Conservation (phyloP, 2,888 invertebrate genomes). For the Lysandra coridon region DNA sequence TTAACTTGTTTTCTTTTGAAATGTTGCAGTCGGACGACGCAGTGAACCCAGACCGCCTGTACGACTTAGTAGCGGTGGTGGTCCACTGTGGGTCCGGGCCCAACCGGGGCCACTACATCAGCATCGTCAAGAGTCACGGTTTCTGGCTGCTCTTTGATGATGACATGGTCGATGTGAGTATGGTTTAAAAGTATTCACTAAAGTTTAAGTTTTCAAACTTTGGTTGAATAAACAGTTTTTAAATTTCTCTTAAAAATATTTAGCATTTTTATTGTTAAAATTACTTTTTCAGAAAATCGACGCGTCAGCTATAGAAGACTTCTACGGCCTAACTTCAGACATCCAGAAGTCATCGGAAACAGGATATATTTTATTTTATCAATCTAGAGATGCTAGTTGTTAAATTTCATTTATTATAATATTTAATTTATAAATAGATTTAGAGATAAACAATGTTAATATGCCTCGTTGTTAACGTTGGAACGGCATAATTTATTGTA, state of each 20-base stretch:
- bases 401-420: constrained; percentile 71
- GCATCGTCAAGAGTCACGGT: constrained; percentile 99
- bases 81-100: constrained; percentile 99
- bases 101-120: constrained; percentile 99
- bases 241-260: no score
- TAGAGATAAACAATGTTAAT: constrained; percentile 68
- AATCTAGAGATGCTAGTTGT: constrained; percentile 90
- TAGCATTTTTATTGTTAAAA: background rate
- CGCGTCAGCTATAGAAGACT: constrained; percentile 99
- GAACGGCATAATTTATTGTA: constrained; percentile 71
- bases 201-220: no score
- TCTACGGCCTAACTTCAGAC: constrained; percentile 99
- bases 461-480: constrained; percentile 77
- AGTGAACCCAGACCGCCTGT: constrained; percentile 97
- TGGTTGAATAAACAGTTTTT: no score
- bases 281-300: constrained; percentile 93
- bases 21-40: constrained; percentile 95
- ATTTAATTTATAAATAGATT: constrained; percentile 71
- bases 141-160: constrained; percentile 99
- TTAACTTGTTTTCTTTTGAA: background rate
- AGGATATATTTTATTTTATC: constrained; percentile 99
- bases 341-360: constrained; percentile 99
- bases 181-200: no score
- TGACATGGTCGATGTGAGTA: constrained; percentile 99
- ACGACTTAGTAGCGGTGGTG: constrained; percentile 99